Percentiles rank a stretch among this genome's conserved stretches.
Conservation (phyloP, 2,888 invertebrate species). For the Drosophila meridionalis region DNA sequence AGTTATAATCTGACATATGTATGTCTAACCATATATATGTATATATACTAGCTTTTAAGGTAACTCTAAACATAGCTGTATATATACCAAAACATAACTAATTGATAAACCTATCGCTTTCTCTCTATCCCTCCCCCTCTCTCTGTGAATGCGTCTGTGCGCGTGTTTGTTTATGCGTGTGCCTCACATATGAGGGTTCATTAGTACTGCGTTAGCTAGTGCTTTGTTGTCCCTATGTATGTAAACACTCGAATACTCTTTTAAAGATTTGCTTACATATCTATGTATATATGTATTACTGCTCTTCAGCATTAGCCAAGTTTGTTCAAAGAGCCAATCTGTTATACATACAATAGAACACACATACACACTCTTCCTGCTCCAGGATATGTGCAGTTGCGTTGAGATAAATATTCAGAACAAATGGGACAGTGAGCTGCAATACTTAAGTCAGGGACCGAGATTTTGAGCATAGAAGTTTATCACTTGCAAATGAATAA, state of each 20-base stretch:
- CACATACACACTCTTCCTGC: not conserved
- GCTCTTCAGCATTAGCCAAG: slow-evolving; percentile 3
- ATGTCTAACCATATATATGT: not conserved
- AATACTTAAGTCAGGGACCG: not conserved
- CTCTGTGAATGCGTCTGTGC: not conserved
- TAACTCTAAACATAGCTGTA: slow-evolving; percentile 1
- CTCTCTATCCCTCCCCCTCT: not conserved
- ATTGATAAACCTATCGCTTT: not conserved
- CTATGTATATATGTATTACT: slow-evolving; percentile 10
- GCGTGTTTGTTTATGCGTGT: slow-evolving; percentile 7
- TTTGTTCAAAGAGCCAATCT: not conserved
- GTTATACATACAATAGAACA: not conserved
- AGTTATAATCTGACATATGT: not conserved
- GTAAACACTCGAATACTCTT: slow-evolving; percentile 5
- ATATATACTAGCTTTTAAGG: slow-evolving; percentile 5
- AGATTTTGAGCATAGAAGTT: slow-evolving; percentile 2
- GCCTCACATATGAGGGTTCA: not conserved
- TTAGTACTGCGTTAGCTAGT: slow-evolving; percentile 27
- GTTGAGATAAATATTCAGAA: slow-evolving; percentile 3
- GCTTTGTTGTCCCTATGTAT: slow-evolving; percentile 22
- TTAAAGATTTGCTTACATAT: not conserved
- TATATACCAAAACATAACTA: not conserved
- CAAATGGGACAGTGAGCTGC: slow-evolving; percentile 6
- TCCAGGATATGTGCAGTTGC: slow-evolving; percentile 1
- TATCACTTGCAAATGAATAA: not conserved